Evolutionary conservation across 2,113 vertebrate genomes (phyloP).

Genomic region (Porphyrio hochstetteri): DNA sequence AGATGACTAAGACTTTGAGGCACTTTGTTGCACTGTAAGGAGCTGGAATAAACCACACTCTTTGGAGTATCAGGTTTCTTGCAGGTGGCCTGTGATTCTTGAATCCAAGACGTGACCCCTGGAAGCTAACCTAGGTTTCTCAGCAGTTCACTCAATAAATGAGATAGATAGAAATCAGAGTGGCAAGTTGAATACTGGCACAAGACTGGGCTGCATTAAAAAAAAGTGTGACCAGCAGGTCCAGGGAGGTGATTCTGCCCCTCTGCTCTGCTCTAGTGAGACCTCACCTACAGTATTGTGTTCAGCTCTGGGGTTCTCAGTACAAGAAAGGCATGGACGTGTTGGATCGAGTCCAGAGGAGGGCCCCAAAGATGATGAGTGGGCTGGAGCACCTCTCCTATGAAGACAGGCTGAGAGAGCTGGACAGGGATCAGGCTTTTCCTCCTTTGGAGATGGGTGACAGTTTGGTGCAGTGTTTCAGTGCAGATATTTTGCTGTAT

Average conservation of each 20-base stretch:
- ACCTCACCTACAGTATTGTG: rapidly evolving
- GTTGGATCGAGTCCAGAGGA: neutral
- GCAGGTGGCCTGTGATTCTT: neutral
- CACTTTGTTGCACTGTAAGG: neutral
- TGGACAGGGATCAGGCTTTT: neutral
- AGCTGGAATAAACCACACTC: neutral
- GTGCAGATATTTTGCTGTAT: neutral
- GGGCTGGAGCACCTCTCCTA: neutral
- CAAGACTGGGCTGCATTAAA: neutral
- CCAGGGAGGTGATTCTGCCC: rapidly evolving
- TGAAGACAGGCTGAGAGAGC: neutral
- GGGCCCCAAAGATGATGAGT: neutral
- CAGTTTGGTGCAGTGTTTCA: neutral
- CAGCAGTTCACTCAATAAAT: neutral
- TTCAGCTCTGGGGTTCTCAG: neutral
- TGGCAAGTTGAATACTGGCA: neutral
- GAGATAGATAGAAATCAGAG: neutral
- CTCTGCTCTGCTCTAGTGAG: neutral
- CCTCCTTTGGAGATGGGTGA: neutral
- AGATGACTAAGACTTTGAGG: neutral
- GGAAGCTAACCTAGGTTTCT: neutral
- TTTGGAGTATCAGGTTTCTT: neutral
- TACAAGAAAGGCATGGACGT: neutral
- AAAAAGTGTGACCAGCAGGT: neutral
- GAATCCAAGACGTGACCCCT: neutral